Evolutionary conservation across 92 coral and sea anemone species (phyloP), one percentile per base, ranked within the genome.

Genomic region (Pocillopora grandis): DNA sequence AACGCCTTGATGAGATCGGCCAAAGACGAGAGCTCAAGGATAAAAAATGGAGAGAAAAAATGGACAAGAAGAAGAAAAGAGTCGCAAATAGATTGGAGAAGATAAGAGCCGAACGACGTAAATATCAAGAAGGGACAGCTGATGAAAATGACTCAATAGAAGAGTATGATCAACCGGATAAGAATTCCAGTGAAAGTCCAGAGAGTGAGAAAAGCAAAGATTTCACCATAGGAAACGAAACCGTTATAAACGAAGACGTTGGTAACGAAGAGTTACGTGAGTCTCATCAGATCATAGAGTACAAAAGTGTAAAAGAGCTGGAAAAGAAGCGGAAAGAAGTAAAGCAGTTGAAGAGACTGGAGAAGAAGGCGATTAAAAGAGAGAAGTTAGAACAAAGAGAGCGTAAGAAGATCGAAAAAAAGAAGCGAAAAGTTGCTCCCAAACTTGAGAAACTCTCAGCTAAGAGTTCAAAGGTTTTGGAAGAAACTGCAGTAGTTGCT

Each of bases 241-340:
- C 55, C 15, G 36, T 49, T 35, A 17, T 11, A 16, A 17, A 69
- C 17, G 18, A 62, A 37, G 81, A 17, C 48, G 6, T 33, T 1
- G n/a, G 59, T 12, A 77, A 77, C 12, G 16, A n/a, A 35, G 19
- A 6, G n/a, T 77, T 77, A n/a, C 19, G 37, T 35, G 71, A 77
- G 16, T 15, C 71, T 11, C 15, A 49, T 12, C 71, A 77, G 60
- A n/a, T 77, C 62, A 62, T 20, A 20, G 71, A 62, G 0, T 77
- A 77, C 65, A 36, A 17, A 59, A 62, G 71, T 17, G 81, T 77
- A 2, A 21, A 63, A 10, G 68, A 77, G 31, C 61, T 77, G 21
- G 81, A 63, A 42, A 77, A 62, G 71, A n/a, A 77, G 60, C 81
- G 81, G 23, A 77, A 63, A 42, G 62, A 77, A 77, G n/a, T 63